Base-by-base conservation (phyloP, 2,797 vertebrate species). In the Danio tinwini region DNA sequence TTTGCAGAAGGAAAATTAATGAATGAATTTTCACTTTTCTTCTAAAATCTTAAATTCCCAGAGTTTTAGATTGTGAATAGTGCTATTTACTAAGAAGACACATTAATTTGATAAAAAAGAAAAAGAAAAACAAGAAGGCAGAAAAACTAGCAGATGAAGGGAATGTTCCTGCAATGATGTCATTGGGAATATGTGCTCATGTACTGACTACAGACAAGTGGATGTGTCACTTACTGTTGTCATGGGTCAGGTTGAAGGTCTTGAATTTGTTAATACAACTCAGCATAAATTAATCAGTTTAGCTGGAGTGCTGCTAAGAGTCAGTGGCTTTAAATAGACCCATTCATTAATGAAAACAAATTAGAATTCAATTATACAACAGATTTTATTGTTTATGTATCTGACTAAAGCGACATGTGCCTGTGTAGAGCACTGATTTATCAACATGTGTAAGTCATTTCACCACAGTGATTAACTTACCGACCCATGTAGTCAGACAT, bases 401-500 rank as follows among this genome's bases (percentile, higher is more conserved):
- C 37, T 53, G 37, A 53, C 6, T 14, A 59, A 16, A 74, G 67
- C 12, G n/a, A 67, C 52, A 17, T 11, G 53, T 7, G 12, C 2
- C 29, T 14, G n/a, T 11, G 49, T 16, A 29, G 21, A 39, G 19
- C 42, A 50, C 13, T 64, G 12, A 52, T 68, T n/a, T 62, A 37
- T 40, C 52, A 42, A 14, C 74, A 81, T 65, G 21, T 84, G 83
- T 64, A 72, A 82, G 61, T 85, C 13, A 87, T 88, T 84, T 84
- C 74, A 82, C 80, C 17, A 0, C 67, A 16, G 64, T 69, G 19
- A 82, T 74, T 37, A 74, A 42, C 21, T 37, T 71, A 61, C 40
- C 56, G 87, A 81, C 79, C 87, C 86, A 80, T 76, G 40, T 70
- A 76, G 79, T 42, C 52, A 74, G 83, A 68, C 86, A 78, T 86